phyloP scores from a whole-genome alignment of 2,888 invertebrate genomes.

The Drosophila gaucha region DNA sequence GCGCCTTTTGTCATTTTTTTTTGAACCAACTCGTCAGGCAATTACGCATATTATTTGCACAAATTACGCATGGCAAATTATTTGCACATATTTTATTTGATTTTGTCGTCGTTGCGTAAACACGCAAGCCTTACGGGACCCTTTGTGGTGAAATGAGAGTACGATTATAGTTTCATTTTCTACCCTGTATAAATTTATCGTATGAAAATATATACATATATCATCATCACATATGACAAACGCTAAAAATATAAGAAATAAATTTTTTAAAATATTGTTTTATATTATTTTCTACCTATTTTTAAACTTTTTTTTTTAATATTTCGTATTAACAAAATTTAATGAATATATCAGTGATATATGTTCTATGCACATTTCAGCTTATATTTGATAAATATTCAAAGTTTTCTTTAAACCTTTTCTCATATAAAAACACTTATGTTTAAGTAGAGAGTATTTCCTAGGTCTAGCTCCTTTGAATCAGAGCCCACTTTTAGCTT shows the following conservation, averaged over 20 bases:
- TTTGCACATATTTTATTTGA: slow-evolving; percentile 61
- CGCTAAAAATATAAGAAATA: not conserved
- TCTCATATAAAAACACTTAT: no score
- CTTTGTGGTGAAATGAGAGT: not conserved
- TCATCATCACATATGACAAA: not conserved
- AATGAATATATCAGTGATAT: no score
- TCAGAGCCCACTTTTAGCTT: not conserved
- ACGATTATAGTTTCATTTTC: not conserved
- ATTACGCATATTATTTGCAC: slow-evolving; percentile 79
- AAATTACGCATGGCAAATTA: slow-evolving; percentile 78
- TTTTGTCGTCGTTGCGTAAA: slow-evolving; percentile 55
- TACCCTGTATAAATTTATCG: slow-evolving; percentile 29
- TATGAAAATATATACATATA: no score
- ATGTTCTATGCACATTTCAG: no score
- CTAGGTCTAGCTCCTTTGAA: no score
- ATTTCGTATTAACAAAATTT: no score
- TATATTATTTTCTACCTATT: not conserved
- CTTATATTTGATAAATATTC: no score
- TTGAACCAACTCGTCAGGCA: slow-evolving; percentile 44
- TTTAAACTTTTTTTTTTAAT: no score
- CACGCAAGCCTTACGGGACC: slow-evolving; percentile 51
- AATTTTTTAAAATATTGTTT: not conserved
- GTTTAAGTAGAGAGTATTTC: slow-evolving; percentile 5
- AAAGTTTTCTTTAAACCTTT: no score
- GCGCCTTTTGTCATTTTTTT: slow-evolving; percentile 3